Evolutionary conservation across 2,797 vertebrate genomes (phyloP).

Genomic region (Falco biarmicus): DNA sequence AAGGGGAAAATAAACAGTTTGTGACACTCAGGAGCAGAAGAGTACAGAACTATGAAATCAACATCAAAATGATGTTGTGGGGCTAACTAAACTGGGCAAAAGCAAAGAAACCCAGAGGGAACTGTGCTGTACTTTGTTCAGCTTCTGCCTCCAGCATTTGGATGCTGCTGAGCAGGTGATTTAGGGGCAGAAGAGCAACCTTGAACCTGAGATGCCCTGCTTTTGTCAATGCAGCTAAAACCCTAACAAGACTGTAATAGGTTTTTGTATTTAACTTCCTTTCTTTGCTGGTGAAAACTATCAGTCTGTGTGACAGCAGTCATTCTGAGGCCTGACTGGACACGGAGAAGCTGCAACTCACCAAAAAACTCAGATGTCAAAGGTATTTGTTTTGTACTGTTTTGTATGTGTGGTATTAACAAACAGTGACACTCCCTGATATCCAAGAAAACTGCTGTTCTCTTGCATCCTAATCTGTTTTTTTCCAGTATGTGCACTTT

Average conservation of each 20-base stretch:
- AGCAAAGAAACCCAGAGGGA: neutral
- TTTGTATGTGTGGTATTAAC: neutral
- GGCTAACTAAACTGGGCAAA: neutral
- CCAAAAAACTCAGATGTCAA: no score
- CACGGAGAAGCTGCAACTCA: neutral
- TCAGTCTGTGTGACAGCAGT: neutral
- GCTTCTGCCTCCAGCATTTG: neutral
- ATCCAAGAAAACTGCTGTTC: neutral
- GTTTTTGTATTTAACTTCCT: neutral
- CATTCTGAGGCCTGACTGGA: neutral
- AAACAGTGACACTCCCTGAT: neutral
- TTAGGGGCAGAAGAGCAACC: neutral
- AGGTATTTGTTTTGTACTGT: neutral
- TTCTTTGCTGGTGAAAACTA: neutral
- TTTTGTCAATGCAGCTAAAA: neutral
- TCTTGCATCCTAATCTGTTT: neutral
- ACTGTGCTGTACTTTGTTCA: neutral
- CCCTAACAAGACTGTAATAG: neutral
- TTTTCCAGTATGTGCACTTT: neutral
- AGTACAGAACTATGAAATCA: neutral
- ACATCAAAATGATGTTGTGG: neutral
- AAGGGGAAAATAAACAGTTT: neutral
- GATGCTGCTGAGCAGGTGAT: neutral
- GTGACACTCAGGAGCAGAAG: neutral
- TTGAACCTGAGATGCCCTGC: neutral